These are phyloP conservation scores for Cirrhinus mrigala DNA, from an alignment of 2,797 vertebrate species.

Conservation along the genomic window DNA sequence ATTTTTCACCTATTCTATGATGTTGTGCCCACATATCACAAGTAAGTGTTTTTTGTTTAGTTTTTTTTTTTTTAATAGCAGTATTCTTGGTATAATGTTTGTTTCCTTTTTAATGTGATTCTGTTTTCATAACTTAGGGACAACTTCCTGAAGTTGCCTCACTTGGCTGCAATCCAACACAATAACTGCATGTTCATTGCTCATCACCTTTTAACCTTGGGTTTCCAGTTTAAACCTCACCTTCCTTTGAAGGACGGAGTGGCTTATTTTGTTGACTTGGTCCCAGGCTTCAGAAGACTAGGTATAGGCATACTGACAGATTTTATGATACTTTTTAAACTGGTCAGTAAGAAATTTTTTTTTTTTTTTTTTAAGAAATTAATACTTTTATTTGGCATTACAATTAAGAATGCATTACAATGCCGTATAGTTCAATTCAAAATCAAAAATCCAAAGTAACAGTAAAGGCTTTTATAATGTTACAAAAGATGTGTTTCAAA, in stretches of 20 bases:
- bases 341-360: background rate
- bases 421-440: background rate
- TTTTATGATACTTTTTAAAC: background rate
- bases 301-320: conserved; percentile 75
- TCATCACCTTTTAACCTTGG: conserved; percentile 93
- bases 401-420: background rate
- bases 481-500: too few species aligned
- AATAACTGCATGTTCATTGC: conserved; percentile 99
- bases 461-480: background rate
- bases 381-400: background rate
- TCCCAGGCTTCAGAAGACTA: conserved; percentile 91
- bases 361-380: background rate
- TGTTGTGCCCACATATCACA: conserved; percentile 97
- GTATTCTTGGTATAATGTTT: background rate
- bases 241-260: conserved; percentile 84
- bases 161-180: conserved; percentile 95
- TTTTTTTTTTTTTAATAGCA: background rate
- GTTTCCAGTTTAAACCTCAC: conserved; percentile 89
- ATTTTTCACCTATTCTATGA: conserved; percentile 97
- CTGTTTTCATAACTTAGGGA: conserved; percentile 79
- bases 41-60: conserved; percentile 73
- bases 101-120: background rate
- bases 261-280: conserved; percentile 92
- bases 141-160: conserved; percentile 93
- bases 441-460: background rate